A percentile compares a stretch with the other conserved stretches of the same genome.
Evolutionary conservation across 2,888 invertebrate genomes (phyloP).

Genomic region (Heliconius aoede): DNA sequence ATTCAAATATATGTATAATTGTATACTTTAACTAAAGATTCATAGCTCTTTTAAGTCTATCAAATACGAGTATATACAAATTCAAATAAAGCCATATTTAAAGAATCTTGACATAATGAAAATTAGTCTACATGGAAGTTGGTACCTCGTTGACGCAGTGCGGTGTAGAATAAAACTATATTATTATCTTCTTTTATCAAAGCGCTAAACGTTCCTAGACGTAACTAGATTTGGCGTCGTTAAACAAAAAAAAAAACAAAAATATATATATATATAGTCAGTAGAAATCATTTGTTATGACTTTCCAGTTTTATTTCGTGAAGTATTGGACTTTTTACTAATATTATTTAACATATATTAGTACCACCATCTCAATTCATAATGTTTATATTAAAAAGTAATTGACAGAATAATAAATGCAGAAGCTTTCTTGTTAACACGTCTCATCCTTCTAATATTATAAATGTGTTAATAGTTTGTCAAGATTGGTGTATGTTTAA

Average conservation of each 20-base stretch:
- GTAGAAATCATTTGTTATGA: constrained; percentile 60
- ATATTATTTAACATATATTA: background rate
- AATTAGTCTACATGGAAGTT: constrained; percentile 12
- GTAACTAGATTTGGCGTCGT: constrained; percentile 64
- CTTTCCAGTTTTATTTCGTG: constrained; percentile 57
- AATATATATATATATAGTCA: constrained; percentile 66
- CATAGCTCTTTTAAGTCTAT: too few species aligned
- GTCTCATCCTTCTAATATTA: too few species aligned
- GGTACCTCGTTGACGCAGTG: constrained; percentile 34
- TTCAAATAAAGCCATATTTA: too few species aligned
- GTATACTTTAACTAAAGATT: too few species aligned
- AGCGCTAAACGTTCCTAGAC: constrained; percentile 53
- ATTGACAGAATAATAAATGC: too few species aligned
- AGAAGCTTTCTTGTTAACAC: too few species aligned
- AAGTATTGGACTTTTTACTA: constrained; percentile 39
- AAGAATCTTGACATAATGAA: background rate
- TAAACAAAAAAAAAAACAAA: too few species aligned
- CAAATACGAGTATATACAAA: too few species aligned
- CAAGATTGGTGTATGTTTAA: too few species aligned
- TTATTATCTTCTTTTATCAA: constrained; percentile 51
- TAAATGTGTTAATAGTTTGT: too few species aligned
- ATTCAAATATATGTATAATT: too few species aligned
- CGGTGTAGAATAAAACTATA: constrained; percentile 39
- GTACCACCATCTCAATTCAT: background rate
- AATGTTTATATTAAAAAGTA: background rate